Evolutionary conservation across 2,888 invertebrate species (phyloP).

Genomic region (Synergus itoensis): DNA sequence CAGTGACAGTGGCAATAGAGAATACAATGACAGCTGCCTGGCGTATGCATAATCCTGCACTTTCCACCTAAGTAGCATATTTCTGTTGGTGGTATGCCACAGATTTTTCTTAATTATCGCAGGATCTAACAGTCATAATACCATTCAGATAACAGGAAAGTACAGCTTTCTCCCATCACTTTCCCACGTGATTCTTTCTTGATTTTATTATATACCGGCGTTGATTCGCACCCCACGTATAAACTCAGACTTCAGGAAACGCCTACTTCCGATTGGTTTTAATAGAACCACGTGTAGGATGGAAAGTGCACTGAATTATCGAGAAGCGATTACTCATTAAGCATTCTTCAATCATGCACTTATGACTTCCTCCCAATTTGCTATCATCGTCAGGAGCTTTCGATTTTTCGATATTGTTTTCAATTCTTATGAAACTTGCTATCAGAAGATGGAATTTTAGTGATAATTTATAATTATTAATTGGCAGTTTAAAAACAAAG

Average conservation of each 20-base stretch:
- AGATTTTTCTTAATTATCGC: conserved; percentile 23
- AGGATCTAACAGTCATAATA: conserved; percentile 18
- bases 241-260: conserved; percentile 23
- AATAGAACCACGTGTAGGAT: conserved; percentile 16
- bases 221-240: conserved; percentile 28
- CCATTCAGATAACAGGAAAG: conserved; percentile 23
- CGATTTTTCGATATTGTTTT: not conserved
- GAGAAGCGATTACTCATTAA: conserved; percentile 7
- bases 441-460: not conserved
- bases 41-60: conserved; percentile 8
- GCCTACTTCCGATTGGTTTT: conserved; percentile 40
- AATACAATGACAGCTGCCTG: conserved; percentile 12
- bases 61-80: conserved; percentile 9
- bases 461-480: conserved; percentile 1
- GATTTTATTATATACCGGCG: conserved; percentile 26
- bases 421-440: not conserved
- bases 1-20: conserved; percentile 55
- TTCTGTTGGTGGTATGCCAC: not conserved
- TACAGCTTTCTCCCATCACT: conserved; percentile 33
- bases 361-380: not conserved
- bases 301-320: conserved; percentile 37
- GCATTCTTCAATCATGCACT: not conserved
- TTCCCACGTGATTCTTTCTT: conserved; percentile 28
- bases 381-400: not conserved
- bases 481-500: not conserved